Conservation (phyloP, 92 coral and sea anemone genomes). For the Porites lobata region DNA sequence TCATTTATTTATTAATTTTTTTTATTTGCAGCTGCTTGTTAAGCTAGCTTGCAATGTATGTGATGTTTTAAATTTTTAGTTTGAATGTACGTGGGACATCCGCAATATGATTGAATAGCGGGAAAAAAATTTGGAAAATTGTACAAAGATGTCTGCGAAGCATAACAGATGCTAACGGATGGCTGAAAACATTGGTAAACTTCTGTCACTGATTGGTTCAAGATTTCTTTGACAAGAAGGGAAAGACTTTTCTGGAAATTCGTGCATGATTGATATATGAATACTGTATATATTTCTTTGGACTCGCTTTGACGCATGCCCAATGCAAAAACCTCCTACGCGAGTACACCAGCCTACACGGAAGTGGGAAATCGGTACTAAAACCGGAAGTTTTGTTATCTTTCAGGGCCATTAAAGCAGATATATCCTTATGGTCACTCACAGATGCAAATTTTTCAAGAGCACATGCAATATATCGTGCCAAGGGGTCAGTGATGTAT, state of each 20-base stretch:
- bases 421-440: background rate
- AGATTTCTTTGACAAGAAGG: too few relatives aligned
- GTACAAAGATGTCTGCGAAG: too few relatives aligned
- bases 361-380: background rate
- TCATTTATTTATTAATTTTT: too few relatives aligned
- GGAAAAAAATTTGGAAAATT: background rate
- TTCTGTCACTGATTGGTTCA: background rate
- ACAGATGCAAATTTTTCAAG: background rate
- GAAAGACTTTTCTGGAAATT: too few relatives aligned
- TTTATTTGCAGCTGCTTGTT: background rate
- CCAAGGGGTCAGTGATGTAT: background rate
- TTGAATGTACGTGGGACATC: background rate
- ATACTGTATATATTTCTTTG: background rate
- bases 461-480: background rate
- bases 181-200: background rate
- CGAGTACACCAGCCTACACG: constrained; percentile 20
- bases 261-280: background rate
- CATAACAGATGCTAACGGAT: too few relatives aligned
- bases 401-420: background rate
- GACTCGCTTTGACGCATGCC: constrained; percentile 8
- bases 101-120: background rate
- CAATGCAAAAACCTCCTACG: constrained; percentile 25
- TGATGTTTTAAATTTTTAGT: background rate
- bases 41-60: background rate
- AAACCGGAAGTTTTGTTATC: constrained; percentile 19